Base-by-base conservation (phyloP, 1,140 invertebrate species). In the Eriocheir sinensis region DNA sequence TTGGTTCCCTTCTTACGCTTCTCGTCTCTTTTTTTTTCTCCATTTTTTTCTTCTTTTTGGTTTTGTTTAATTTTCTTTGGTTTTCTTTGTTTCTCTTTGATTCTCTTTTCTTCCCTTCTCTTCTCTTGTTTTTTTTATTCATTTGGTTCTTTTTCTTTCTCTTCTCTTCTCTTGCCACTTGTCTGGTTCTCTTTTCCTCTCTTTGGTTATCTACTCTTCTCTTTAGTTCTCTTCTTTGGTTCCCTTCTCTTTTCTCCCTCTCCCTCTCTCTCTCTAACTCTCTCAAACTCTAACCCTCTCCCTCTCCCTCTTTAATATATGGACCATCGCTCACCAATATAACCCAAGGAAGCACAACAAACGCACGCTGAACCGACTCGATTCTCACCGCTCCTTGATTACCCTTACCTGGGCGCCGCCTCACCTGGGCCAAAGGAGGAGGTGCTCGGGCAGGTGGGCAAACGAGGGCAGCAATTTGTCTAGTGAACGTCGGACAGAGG, bases 191-290 rank as follows among this genome's bases (percentile, higher is more conserved):
- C 60, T 72, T n/a, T 72, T n/a, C n/a, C 60, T 72, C 60, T 72
- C 60, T 72, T n/a, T 72, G 21, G 27, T n/a, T n/a, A 12, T n/a
- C 60, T n/a, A n/a, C n/a, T n/a, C n/a, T 21, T 27, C 17, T 72
- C 21, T n/a, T 4, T 72, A 3, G 12, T n/a, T 72, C 60, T 27
- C 60, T 72, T n/a, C 44, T 48, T 8, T 15, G 4, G 9, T 21
- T 72, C 53, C 27, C 53, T 72, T 21, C 27, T 21, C 8, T n/a
- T 72, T n/a, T 72, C 60, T 72, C 60, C n/a, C 60, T 72, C 60
- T 72, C 60, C n/a, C 60, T 72, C 60, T 72, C 60, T 72, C 60
- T 72, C 60, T 72, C 60, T 72, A 21, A n/a, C 60, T 72, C 60
- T 72, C 60, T 72, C 60, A n/a, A 21, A n/a, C 60, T 72, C 60